A percentile compares a stretch with the other conserved stretches of the same genome.
phyloP scores from a whole-genome alignment of 2,888 invertebrate genomes.

The Timema podura region DNA sequence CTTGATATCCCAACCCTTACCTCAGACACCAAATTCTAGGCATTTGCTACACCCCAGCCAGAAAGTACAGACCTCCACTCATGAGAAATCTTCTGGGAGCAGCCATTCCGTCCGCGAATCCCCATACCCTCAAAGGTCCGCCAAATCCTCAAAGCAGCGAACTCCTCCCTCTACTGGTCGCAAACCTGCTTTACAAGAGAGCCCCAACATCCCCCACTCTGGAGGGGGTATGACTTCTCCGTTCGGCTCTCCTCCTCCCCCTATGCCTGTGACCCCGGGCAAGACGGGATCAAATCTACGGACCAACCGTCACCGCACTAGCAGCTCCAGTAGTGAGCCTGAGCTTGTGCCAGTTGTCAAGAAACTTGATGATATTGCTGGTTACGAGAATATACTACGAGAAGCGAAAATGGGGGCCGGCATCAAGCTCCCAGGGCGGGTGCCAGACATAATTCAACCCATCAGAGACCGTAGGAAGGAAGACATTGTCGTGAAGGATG shows the following conservation, averaged over 20 bases:
- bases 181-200: conserved; percentile 11
- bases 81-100: conserved; percentile 2
- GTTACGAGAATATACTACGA: conserved; percentile 56
- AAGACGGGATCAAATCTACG: conserved; percentile 32
- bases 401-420: conserved; percentile 46
- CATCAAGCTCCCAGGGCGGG: conserved; percentile 39
- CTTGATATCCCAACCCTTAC: too few species aligned
- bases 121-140: conserved; percentile 20
- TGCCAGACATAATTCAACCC: conserved; percentile 41
- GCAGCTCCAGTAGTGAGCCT: conserved; percentile 54
- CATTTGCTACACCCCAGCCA: too few species aligned
- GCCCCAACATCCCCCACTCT: conserved; percentile 14
- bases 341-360: conserved; percentile 59
- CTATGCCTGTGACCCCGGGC: conserved; percentile 31
- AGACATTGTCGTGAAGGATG: conserved; percentile 16
- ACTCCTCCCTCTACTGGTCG: conserved; percentile 23
- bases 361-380: conserved; percentile 59
- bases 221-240: conserved; percentile 22
- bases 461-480: conserved; percentile 36
- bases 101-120: conserved; percentile 21
- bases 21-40: too few species aligned
- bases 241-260: conserved; percentile 32
- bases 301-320: conserved; percentile 42
- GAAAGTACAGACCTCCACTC: background rate
- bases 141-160: conserved; percentile 22